A percentile compares a stretch with the other conserved stretches of the same genome.
Evolutionary conservation across 2,888 invertebrate species (phyloP).

Genomic region (Pachycephus smyrnensis): DNA sequence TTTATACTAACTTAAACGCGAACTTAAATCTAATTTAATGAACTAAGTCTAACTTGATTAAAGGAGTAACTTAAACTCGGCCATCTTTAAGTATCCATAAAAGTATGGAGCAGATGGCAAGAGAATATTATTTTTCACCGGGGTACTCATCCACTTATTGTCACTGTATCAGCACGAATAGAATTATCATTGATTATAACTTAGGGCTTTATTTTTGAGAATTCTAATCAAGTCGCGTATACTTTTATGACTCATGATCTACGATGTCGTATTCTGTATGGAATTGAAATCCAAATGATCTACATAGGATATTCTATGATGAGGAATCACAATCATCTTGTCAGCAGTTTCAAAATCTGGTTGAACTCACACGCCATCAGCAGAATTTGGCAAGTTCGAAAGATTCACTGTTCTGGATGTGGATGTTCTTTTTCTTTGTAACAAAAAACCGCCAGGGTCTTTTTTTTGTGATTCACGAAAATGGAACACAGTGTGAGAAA

Average conservation of each 20-base stretch:
- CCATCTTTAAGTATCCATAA: constrained; percentile 3
- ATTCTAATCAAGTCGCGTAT: background rate
- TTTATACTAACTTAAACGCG: constrained; percentile 1
- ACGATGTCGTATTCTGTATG: background rate
- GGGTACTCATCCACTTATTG: constrained; percentile 28
- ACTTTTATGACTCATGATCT: background rate
- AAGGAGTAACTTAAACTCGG: constrained; percentile 12
- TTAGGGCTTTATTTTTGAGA: background rate
- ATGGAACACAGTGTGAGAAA: background rate
- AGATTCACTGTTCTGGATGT: background rate
- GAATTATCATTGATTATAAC: constrained; percentile 12
- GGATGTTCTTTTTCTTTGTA: background rate
- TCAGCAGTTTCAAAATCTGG: background rate
- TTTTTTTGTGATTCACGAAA: background rate
- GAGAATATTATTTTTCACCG: constrained; percentile 19
- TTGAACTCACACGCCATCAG: background rate
- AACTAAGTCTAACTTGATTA: constrained; percentile 15
- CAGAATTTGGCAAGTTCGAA: background rate
- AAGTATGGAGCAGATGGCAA: constrained; percentile 5
- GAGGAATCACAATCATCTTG: background rate
- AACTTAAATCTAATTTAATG: constrained; percentile 16
- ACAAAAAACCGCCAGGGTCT: background rate
- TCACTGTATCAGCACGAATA: constrained; percentile 19
- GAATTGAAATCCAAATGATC: background rate
- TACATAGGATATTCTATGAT: background rate